Percentiles rank a stretch among this genome's conserved stretches.
These are phyloP conservation scores for Poecilia picta DNA, from an alignment of 2,797 vertebrate species.

Conservation along the genomic window DNA sequence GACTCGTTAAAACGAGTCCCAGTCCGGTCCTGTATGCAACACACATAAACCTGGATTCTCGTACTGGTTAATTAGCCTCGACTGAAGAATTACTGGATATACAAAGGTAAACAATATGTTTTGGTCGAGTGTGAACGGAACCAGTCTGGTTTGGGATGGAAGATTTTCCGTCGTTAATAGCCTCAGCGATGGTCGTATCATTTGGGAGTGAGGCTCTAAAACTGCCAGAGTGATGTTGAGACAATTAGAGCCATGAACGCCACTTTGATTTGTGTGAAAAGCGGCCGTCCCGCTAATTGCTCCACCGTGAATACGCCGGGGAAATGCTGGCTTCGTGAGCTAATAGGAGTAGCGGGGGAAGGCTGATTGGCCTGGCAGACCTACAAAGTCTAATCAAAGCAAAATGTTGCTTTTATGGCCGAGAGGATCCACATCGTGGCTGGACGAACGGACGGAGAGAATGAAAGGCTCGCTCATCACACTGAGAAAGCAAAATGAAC, in stretches of 20 bases:
- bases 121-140: slow-evolving; percentile 5
- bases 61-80: slow-evolving; percentile 35
- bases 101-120: slow-evolving; percentile 30
- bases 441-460: not conserved
- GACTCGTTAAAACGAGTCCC: too few species aligned
- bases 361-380: slow-evolving; percentile 34
- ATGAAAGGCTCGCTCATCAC: not conserved
- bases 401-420: slow-evolving; percentile 33
- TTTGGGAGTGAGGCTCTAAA: slow-evolving; percentile 44
- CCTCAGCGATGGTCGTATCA: slow-evolving; percentile 34
- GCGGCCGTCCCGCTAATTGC: slow-evolving; percentile 24
- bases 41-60: not conserved
- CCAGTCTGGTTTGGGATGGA: slow-evolving; percentile 34
- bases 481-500: slow-evolving; percentile 12
- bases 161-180: slow-evolving; percentile 27
- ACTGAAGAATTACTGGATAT: slow-evolving; percentile 53
- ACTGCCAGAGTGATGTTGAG: slow-evolving; percentile 19
- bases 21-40: not conserved
- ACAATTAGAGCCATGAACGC: slow-evolving; percentile 47
- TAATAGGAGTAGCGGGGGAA: slow-evolving; percentile 6
- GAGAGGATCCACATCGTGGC: slow-evolving; percentile 1
- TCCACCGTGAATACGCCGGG: slow-evolving; percentile 24
- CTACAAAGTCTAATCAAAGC: slow-evolving; percentile 39
- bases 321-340: slow-evolving; percentile 34
- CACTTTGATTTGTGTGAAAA: slow-evolving; percentile 51